Evolutionary conservation across 2,113 vertebrate genomes (phyloP), one percentile per base, ranked within the genome.

Genomic region (Leptobrachium ailaonicum): DNA sequence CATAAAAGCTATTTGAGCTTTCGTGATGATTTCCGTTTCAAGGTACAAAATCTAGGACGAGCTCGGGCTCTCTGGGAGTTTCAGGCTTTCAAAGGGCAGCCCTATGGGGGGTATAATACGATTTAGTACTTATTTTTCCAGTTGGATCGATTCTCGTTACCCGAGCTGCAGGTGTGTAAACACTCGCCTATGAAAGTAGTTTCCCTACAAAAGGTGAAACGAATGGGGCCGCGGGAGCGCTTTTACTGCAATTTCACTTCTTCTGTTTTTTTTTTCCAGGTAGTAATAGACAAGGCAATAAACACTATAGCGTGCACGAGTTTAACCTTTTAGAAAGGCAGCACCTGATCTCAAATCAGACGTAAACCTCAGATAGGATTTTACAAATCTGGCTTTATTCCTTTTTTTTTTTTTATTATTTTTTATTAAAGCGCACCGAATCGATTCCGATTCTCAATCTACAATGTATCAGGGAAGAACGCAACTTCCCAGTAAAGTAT

Each of bases 401-500:
- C 68, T 62, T 68, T 74, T 80, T 75, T 32, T 32, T 32, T 32
- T 32, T 32, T 32, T 32, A 32, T 32, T 32, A 32, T 32, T 32
- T 32, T 32, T 32, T 32, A 32, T 32, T 64, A 81, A 69, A 43
- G 53, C 63, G 54, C 50, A 69, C 10, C 10, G 75, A 81, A 81
- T 81, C 79, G 44, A 81, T 75, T 56, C 45, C 71, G 62, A 74
- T 74, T 81, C 72, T 81, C 79, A 68, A 75, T 75, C 41, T 81
- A 81, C 72, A 81, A 53, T 45, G 64, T 44, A 79, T 77, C 66
- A 81, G 32, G 82, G 76, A 86, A 85, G 81, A 80, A 86, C 82
- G 71, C 42, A 79, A 85, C 84, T 83, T 75, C 80, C 84, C 66
- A 75, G 12, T 8, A 82, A 87, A 88, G 32, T 83, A 83, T 84